Evolutionary conservation across 1,140 invertebrate genomes (phyloP), one percentile per base, ranked within the genome.

Genomic region (Drosophila chauvacae): DNA sequence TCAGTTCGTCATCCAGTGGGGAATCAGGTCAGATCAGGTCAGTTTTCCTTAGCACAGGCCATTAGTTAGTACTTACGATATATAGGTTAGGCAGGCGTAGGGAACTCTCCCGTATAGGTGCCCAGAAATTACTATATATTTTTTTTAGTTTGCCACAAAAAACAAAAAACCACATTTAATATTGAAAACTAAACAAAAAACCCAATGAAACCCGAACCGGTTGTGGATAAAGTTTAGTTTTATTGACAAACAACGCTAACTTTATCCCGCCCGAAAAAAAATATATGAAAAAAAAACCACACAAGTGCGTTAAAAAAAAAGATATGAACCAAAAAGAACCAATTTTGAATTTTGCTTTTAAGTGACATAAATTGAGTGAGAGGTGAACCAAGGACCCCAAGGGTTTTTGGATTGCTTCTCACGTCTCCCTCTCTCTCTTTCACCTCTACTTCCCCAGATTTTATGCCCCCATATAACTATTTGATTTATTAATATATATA

Each of bases 281-380:
- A n/a, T 35, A 30, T 50, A 18, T 18, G 4, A 59, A 72, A 26
- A 20, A 20, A 48, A 66, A 30, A 77, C 66, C 65, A 87, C 80
- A 87, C 83, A 87, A 88, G 84, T 88, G 84, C 84, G 84, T 88
- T 88, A 88, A 88, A 88, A 83, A 78, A 74, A 59, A 73, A 64
- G 28, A 48, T 48, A 84, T 76, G 50, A 65, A 64, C 69, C 65
- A 57, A 55, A 53, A 61, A 56, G 44, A 69, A 69, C 7, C 59
- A 86, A 69, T 82, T 90, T 90, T 90, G 86, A 90, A 90, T 90
- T 90, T 90, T 90, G 86, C 86, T 90, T 87, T 91, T 83, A 90
- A 90, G 82, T 86, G 78, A 69, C 69, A 64, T 30, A 57, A 39
- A 70, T 47, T 23, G 63, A 55, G 50, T 51, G 45, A 60, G 68